A percentile compares a stretch with the other conserved stretches of the same genome.
phyloP scores from a whole-genome alignment of 1,140 invertebrate species.

The Anastrepha ludens region DNA sequence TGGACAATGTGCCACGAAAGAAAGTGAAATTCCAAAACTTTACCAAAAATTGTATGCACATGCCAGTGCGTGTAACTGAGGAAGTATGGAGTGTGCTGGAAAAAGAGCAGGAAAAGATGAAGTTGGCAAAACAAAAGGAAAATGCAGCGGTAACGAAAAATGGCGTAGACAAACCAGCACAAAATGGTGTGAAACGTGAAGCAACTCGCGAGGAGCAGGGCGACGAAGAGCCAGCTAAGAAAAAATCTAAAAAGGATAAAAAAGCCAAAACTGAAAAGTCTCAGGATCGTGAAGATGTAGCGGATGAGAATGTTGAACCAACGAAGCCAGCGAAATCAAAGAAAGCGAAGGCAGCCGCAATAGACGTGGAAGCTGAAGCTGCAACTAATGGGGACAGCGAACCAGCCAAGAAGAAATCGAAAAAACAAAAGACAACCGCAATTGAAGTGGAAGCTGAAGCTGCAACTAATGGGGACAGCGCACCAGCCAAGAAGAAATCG shows the following conservation, averaged over 20 bases:
- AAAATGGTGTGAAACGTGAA: slow-evolving; percentile 57
- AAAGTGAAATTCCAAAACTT: slow-evolving; percentile 91
- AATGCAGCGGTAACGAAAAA: slow-evolving; percentile 59
- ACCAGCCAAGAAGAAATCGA: slow-evolving; percentile 54
- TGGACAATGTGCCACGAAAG: slow-evolving; percentile 94
- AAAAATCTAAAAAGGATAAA: slow-evolving; percentile 75
- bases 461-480: slow-evolving; percentile 62
- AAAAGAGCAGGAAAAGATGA: slow-evolving; percentile 78
- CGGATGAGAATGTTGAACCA: slow-evolving; percentile 41
- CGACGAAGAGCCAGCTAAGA: slow-evolving; percentile 66
- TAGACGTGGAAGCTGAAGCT: neutral
- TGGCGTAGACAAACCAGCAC: slow-evolving; percentile 57
- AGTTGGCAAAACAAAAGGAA: slow-evolving; percentile 67
- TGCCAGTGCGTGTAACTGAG: slow-evolving; percentile 77
- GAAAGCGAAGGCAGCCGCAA: neutral
- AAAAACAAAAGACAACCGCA: slow-evolving; percentile 63
- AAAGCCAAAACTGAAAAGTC: slow-evolving; percentile 57
- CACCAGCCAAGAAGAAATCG: slow-evolving; percentile 56
- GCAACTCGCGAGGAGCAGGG: slow-evolving; percentile 68
- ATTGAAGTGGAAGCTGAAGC: slow-evolving; percentile 58
- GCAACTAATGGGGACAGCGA: slow-evolving; percentile 54
- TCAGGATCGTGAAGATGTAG: slow-evolving; percentile 62
- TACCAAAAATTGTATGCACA: slow-evolving; percentile 79
- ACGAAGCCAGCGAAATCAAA: neutral
- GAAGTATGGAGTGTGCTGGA: slow-evolving; percentile 83